These are phyloP conservation scores for Columbina picui DNA, from an alignment of 2,113 vertebrate genomes.

Conservation along the genomic window DNA sequence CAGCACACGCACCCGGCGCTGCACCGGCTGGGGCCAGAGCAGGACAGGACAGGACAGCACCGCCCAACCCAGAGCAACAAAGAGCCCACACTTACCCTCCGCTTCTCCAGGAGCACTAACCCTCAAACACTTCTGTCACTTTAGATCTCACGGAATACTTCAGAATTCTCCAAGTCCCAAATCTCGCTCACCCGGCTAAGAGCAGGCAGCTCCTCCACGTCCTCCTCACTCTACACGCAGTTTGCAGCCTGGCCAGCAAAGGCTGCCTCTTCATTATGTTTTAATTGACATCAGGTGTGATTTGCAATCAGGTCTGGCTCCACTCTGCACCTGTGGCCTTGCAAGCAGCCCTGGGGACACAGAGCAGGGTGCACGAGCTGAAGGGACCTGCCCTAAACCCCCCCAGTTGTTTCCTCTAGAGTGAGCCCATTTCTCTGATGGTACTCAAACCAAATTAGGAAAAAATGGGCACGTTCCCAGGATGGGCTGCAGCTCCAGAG, in stretches of 20 bases:
- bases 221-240: rapidly evolving
- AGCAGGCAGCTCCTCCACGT: rapidly evolving
- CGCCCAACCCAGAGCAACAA: not conserved
- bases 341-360: not conserved
- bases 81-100: not conserved
- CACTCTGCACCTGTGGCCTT: rapidly evolving
- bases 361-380: not conserved
- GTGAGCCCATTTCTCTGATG: not conserved
- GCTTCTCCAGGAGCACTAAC: not conserved
- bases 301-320: not conserved
- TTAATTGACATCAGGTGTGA: not conserved
- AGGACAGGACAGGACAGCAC: not conserved
- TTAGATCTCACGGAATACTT: not conserved
- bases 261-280: rapidly evolving
- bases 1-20: no score
- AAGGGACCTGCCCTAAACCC: not conserved
- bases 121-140: not conserved
- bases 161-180: rapidly evolving
- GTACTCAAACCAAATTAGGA: not conserved
- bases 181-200: no score
- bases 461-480: not conserved
- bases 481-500: no score
- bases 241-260: rapidly evolving
- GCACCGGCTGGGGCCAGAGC: no score
- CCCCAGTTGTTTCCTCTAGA: not conserved